These are phyloP conservation scores for Marasmarcha lunaedactyla DNA, from an alignment of 2,888 invertebrate species.

Conservation along the genomic window DNA sequence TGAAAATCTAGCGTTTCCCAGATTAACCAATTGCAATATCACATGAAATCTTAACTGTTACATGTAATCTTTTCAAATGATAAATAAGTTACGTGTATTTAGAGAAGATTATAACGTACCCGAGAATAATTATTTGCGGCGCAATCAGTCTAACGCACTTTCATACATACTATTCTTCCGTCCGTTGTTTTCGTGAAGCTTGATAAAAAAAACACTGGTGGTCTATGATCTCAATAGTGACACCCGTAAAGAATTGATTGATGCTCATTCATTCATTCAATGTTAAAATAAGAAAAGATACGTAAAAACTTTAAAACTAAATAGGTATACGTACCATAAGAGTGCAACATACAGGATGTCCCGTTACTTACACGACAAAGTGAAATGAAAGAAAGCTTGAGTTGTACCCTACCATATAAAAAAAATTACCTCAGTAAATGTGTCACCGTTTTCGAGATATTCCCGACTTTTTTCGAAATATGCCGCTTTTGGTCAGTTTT, in stretches of 20 bases:
- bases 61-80: not conserved
- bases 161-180: slow-evolving; percentile 29
- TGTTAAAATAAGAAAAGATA: too few relatives aligned
- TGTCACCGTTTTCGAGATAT: too few relatives aligned
- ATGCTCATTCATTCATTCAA: too few relatives aligned
- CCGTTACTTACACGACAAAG: too few relatives aligned
- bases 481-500: too few relatives aligned
- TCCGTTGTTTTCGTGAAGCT: slow-evolving; percentile 70
- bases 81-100: not conserved
- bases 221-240: not conserved
- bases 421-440: too few relatives aligned
- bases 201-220: slow-evolving; percentile 47
- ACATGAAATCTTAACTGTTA: not conserved
- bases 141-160: slow-evolving; percentile 74
- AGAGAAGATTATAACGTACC: slow-evolving; percentile 37
- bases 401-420: too few relatives aligned
- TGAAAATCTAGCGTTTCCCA: slow-evolving; percentile 25
- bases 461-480: too few relatives aligned
- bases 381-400: too few relatives aligned
- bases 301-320: too few relatives aligned
- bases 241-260: not conserved
- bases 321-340: too few relatives aligned
- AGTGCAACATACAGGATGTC: too few relatives aligned
- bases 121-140: slow-evolving; percentile 68
- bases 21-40: not conserved